Evolutionary conservation across 2,888 invertebrate species (phyloP).

Genomic region (Pollenia angustigena): DNA sequence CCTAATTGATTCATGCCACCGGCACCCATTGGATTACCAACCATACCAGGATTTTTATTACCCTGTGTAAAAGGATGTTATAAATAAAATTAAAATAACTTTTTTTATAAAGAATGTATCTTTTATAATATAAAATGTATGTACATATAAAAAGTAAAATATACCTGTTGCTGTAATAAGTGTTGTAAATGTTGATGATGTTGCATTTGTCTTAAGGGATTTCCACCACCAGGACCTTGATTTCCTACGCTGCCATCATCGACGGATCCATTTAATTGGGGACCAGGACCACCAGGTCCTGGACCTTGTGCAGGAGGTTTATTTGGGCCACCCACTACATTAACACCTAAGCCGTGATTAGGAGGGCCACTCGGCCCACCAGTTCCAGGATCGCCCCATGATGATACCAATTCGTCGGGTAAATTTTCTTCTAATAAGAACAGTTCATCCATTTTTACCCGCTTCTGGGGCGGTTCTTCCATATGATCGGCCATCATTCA

Average conservation of each 20-base stretch:
- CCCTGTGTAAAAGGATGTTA: slow-evolving; percentile 74
- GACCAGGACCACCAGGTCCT: slow-evolving; percentile 88
- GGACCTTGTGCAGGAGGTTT: slow-evolving; percentile 94
- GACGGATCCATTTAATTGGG: slow-evolving; percentile 87
- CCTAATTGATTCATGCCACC: slow-evolving; percentile 89
- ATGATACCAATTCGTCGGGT: slow-evolving; percentile 94
- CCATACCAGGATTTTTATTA: slow-evolving; percentile 82
- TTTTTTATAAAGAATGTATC: not conserved
- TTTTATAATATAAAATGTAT: slow-evolving; percentile 4
- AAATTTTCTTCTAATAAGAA: slow-evolving; percentile 94
- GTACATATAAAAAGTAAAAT: not conserved
- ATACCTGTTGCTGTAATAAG: slow-evolving; percentile 87
- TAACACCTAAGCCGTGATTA: slow-evolving; percentile 88
- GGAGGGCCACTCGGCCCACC: slow-evolving; percentile 84
- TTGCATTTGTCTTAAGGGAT: slow-evolving; percentile 84
- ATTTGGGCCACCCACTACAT: slow-evolving; percentile 87
- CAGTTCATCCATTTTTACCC: slow-evolving; percentile 94
- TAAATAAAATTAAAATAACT: not conserved
- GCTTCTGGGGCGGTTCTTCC: slow-evolving; percentile 98
- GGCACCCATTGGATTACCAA: slow-evolving; percentile 86
- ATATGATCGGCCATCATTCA: slow-evolving; percentile 95
- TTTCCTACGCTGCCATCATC: slow-evolving; percentile 85
- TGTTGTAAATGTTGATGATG: slow-evolving; percentile 87
- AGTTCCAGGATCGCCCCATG: slow-evolving; percentile 89
- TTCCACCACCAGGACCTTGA: slow-evolving; percentile 85